Evolutionary conservation across 2,113 vertebrate species (phyloP).

Genomic region (Sarotherodon lohbergeri): DNA sequence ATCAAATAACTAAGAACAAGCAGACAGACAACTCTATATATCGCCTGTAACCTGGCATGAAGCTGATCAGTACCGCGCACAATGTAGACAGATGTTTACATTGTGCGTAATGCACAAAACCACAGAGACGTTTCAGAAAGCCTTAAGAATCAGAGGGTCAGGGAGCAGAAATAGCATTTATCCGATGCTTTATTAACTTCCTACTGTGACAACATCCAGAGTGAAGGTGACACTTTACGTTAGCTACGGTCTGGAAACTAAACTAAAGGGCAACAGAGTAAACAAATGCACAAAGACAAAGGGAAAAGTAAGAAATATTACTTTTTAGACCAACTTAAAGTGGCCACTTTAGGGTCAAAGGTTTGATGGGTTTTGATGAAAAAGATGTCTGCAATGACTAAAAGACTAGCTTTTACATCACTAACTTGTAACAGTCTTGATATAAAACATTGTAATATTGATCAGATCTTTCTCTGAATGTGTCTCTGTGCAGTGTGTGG

Average conservation of each 20-base stretch:
- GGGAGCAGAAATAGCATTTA: neutral
- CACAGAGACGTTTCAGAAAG: neutral
- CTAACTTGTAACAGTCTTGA: neutral
- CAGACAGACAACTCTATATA: neutral
- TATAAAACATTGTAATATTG: neutral
- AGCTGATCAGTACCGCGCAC: neutral
- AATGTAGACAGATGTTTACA: neutral
- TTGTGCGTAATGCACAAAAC: neutral
- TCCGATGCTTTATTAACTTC: neutral
- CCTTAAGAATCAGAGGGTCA: neutral
- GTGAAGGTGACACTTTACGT: neutral
- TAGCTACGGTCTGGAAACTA: neutral
- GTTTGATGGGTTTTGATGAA: neutral
- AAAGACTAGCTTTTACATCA: neutral
- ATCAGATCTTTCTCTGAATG: neutral
- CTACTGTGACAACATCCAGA: neutral
- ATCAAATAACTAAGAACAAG: constrained; percentile 40
- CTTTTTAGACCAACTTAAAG: neutral
- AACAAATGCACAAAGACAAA: neutral
- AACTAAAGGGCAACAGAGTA: neutral
- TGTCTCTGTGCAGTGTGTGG: constrained; percentile 80
- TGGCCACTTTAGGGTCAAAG: neutral
- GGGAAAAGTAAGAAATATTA: neutral
- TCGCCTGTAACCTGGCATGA: neutral
- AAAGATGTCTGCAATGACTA: neutral